Evolutionary conservation across 2,888 invertebrate genomes (phyloP), one percentile per base, ranked within the genome.

Genomic region (Drosophila eohydei): DNA sequence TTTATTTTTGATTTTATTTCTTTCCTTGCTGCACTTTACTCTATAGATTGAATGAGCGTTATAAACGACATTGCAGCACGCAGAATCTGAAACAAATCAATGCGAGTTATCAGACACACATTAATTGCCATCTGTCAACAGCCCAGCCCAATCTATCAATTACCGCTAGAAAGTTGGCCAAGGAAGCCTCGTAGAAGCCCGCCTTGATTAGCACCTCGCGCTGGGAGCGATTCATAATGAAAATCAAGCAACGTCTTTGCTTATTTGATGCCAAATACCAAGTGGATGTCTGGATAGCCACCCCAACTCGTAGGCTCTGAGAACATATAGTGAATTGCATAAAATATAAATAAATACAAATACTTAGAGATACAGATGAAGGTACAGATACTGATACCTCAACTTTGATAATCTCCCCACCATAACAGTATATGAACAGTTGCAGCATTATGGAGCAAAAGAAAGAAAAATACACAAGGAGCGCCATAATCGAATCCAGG

Each of bases 371-470:
- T 16, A 16, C 6, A 55, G 4, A 16, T 32, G 12, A 4, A 41
- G 12, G 21, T 16, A 16, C 11, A 21, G 3, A 21, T 26, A 16
- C 14, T 26, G 4, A n/a, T 46, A 80, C 92, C 89, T 92, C 92
- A 6, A 78, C 67, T 78, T 90, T 91, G 7, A 92, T 79, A 21
- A 92, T 90, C 62, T 92, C 92, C 0, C 92, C 92, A 16, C 92
- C 92, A 57, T 92, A 92, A 55, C 92, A 92, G 58, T 92, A 92
- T 12, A 92, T 90, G 26, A 92, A 83, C 6, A 92, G 76, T 70
- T 92, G 92, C 67, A 92, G 54, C 80, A 92, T 74, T 38, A 92
- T 91, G 4, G 91, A 86, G 3, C 68, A 63, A 4, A 92, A 76
- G 66, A 92, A 92, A 1, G 89, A 81, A 8, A 84, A 74, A 56